Evolutionary conservation across 2,888 invertebrate genomes (phyloP).

Genomic region (Drosophila demipolita): DNA sequence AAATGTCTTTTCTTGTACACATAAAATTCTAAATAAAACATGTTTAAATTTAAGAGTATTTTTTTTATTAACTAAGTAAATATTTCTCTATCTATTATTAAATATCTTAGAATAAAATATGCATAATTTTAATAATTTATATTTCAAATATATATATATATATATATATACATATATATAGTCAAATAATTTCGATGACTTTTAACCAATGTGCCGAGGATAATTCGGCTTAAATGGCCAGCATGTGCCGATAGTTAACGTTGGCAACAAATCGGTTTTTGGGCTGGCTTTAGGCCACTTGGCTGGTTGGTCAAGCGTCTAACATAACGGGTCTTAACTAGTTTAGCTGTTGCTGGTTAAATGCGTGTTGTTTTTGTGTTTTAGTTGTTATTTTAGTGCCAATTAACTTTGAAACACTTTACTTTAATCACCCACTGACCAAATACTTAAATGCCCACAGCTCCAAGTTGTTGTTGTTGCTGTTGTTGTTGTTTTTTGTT

Average conservation of each 20-base stretch:
- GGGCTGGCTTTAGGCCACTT: slow-evolving; percentile 36
- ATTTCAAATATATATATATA: too few relatives aligned
- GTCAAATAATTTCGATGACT: neutral
- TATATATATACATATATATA: too few relatives aligned
- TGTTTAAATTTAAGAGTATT: neutral
- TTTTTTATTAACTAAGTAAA: neutral
- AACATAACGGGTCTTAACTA: slow-evolving; percentile 67
- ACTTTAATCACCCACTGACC: slow-evolving; percentile 70
- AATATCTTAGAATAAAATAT: neutral
- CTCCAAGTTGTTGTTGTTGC: slow-evolving; percentile 9
- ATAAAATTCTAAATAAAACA: neutral
- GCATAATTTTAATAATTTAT: neutral
- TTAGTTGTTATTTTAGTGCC: slow-evolving; percentile 50
- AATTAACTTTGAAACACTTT: slow-evolving; percentile 78
- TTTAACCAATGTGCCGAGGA: slow-evolving; percentile 50
- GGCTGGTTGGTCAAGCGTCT: slow-evolving; percentile 60
- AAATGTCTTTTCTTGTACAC: neutral
- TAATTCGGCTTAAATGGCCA: slow-evolving; percentile 58
- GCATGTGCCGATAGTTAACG: slow-evolving; percentile 48
- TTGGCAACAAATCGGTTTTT: slow-evolving; percentile 49
- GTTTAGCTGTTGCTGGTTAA: slow-evolving; percentile 19
- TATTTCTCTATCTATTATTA: neutral
- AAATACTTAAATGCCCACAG: slow-evolving; percentile 44
- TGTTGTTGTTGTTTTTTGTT: slow-evolving; percentile 16
- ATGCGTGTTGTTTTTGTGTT: slow-evolving; percentile 17